These are phyloP conservation scores for Psittacula cyanocephala DNA, from an alignment of 2,113 vertebrate genomes.

Conservation along the genomic window DNA sequence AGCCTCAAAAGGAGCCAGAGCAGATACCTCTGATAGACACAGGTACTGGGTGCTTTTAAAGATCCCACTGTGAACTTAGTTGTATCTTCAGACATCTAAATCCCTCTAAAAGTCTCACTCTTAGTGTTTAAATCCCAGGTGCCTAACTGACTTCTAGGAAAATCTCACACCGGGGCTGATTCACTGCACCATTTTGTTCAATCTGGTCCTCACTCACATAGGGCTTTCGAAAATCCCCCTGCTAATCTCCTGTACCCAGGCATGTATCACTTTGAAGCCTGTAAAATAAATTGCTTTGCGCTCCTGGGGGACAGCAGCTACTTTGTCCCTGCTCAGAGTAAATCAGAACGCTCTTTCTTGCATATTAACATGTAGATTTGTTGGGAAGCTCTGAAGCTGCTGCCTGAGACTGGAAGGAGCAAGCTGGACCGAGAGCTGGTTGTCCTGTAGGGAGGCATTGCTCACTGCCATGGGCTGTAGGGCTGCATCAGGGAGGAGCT, in stretches of 20 bases:
- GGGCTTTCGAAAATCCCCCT: constrained; percentile 45
- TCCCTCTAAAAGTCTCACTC: constrained; percentile 52
- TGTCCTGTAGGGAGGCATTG: not conserved
- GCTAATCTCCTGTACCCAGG: constrained; percentile 55
- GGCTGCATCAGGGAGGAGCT: not conserved
- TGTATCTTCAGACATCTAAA: constrained; percentile 58
- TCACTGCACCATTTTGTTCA: not conserved
- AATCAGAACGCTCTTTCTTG: not conserved
- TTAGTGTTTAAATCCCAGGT: constrained; percentile 57
- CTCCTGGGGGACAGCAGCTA: constrained; percentile 30
- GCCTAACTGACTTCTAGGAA: constrained; percentile 48
- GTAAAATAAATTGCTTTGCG: constrained; percentile 28
- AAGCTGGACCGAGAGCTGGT: accelerated
- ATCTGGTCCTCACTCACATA: constrained; percentile 8
- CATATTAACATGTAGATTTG: not conserved
- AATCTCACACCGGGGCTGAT: constrained; percentile 33
- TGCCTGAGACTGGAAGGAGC: not conserved
- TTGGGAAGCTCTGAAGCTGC: not conserved
- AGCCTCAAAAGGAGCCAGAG: not conserved
- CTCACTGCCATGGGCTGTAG: not conserved
- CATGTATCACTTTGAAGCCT: constrained; percentile 35
- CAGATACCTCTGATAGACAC: not conserved
- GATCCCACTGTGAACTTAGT: not conserved
- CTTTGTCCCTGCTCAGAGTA: not conserved
- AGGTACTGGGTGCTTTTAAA: not conserved